Conservation (phyloP, 2,888 invertebrate species). For the Entomobrya proxima region DNA sequence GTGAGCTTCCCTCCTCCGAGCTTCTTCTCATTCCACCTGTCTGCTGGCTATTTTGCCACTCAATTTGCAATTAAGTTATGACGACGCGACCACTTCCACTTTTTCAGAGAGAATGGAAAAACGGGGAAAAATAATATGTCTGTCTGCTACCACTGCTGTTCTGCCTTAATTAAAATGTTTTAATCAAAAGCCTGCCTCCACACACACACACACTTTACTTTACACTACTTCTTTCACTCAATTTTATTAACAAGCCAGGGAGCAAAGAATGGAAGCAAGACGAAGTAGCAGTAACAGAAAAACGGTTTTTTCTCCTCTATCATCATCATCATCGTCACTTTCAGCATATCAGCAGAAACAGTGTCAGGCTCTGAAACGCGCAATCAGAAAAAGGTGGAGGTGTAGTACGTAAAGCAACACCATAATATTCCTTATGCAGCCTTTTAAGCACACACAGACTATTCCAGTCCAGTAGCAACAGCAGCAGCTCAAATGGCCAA, state of each 20-base stretch:
- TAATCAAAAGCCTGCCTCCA: conserved; percentile 46
- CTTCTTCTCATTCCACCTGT: conserved; percentile 16
- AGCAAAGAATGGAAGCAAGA: neutral
- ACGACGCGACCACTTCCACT: conserved; percentile 22
- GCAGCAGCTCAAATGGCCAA: conserved; percentile 41
- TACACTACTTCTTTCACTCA: conserved; percentile 26
- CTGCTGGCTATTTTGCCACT: conserved; percentile 46
- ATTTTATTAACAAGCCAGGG: conserved; percentile 22
- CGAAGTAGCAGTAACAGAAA: neutral
- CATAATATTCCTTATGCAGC: too few relatives aligned
- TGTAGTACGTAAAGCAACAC: too few relatives aligned
- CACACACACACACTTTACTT: neutral
- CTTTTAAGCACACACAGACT: too few relatives aligned
- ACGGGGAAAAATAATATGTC: neutral
- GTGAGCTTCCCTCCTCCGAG: neutral
- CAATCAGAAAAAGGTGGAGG: neutral
- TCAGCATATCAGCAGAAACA: conserved; percentile 13
- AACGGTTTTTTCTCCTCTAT: conserved; percentile 1
- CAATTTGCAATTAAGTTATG: conserved; percentile 54
- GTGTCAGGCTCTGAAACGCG: neutral
- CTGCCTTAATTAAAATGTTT: conserved; percentile 61
- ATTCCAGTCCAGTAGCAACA: too few relatives aligned
- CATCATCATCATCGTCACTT: conserved; percentile 8
- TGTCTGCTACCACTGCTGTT: conserved; percentile 1
- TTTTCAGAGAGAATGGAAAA: neutral